Evolutionary conservation across 1,140 invertebrate species (phyloP).

Genomic region (Paracyclopina nana): DNA sequence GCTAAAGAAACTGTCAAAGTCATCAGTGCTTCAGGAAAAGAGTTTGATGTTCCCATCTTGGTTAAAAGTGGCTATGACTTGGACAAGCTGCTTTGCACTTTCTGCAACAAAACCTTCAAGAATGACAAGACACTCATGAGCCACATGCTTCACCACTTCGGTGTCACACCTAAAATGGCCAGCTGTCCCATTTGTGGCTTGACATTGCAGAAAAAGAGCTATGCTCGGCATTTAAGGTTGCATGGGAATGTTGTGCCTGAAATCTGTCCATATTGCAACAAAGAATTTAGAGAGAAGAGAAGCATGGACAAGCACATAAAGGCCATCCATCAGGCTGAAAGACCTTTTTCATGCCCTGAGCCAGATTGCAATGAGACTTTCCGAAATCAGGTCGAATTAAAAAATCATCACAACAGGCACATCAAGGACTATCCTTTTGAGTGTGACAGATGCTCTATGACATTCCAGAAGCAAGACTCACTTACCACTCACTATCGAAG

Average conservation of each 20-base stretch:
- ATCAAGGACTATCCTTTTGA: constrained; percentile 7
- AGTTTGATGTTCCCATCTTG: constrained; percentile 12
- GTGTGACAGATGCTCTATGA: constrained; percentile 9
- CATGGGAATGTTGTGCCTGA: constrained; percentile 10
- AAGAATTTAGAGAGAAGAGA: constrained; percentile 15
- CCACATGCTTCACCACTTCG: constrained; percentile 15
- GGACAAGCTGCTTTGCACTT: constrained; percentile 11
- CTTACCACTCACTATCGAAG: constrained; percentile 1
- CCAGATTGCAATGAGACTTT: constrained; percentile 13
- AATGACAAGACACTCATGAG: constrained; percentile 15
- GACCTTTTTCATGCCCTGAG: constrained; percentile 5
- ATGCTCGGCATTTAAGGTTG: constrained; percentile 12
- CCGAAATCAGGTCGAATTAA: constrained; percentile 3
- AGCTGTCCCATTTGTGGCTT: constrained; percentile 11
- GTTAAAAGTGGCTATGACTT: constrained; percentile 14
- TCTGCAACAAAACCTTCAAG: constrained; percentile 15
- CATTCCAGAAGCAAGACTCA: constrained; percentile 12
- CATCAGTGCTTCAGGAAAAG: not conserved
- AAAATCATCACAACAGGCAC: not conserved
- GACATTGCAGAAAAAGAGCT: constrained; percentile 14
- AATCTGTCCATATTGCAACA: constrained; percentile 12
- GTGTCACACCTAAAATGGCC: constrained; percentile 16
- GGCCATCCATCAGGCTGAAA: constrained; percentile 9
- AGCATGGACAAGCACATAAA: constrained; percentile 15
- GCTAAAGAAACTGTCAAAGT: constrained; percentile 11